Evolutionary conservation across 2,888 invertebrate genomes (phyloP).

Genomic region (Miltochrista miniata): DNA sequence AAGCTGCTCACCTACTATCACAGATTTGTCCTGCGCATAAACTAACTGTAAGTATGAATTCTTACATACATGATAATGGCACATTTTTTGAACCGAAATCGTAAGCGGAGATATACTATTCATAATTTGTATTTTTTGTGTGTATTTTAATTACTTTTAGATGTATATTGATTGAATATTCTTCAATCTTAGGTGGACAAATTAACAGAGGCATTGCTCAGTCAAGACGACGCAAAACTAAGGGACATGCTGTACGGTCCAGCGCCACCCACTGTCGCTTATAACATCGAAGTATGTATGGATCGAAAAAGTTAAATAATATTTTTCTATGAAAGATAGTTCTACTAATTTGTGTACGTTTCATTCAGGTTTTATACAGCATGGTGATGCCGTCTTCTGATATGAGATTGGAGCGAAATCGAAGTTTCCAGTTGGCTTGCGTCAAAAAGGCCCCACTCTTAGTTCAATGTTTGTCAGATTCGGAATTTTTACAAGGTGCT

Average conservation of each 20-base stretch:
- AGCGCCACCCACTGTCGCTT: constrained; percentile 76
- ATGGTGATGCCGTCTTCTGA: constrained; percentile 96
- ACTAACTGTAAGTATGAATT: constrained; percentile 75
- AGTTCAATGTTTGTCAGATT: constrained; percentile 74
- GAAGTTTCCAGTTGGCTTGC: constrained; percentile 84
- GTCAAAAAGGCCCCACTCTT: constrained; percentile 82
- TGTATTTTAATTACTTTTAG: too few relatives aligned
- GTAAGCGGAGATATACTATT: too few relatives aligned
- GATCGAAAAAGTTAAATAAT: background rate
- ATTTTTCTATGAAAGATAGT: background rate
- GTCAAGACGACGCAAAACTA: constrained; percentile 69
- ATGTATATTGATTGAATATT: background rate
- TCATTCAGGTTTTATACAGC: constrained; percentile 89
- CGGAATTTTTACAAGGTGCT: constrained; percentile 75
- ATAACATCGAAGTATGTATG: constrained; percentile 69
- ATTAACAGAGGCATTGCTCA: constrained; percentile 72
- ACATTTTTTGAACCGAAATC: too few relatives aligned
- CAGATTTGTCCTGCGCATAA: constrained; percentile 92
- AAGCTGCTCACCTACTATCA: constrained; percentile 91
- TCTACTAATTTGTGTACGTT: constrained; percentile 13
- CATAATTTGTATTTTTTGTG: too few relatives aligned
- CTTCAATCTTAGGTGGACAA: constrained; percentile 61
- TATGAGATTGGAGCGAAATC: constrained; percentile 87
- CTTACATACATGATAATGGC: too few relatives aligned
- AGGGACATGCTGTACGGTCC: constrained; percentile 76